These are phyloP conservation scores for Sycophila texana DNA, from an alignment of 2,888 invertebrate species.

Conservation along the genomic window DNA sequence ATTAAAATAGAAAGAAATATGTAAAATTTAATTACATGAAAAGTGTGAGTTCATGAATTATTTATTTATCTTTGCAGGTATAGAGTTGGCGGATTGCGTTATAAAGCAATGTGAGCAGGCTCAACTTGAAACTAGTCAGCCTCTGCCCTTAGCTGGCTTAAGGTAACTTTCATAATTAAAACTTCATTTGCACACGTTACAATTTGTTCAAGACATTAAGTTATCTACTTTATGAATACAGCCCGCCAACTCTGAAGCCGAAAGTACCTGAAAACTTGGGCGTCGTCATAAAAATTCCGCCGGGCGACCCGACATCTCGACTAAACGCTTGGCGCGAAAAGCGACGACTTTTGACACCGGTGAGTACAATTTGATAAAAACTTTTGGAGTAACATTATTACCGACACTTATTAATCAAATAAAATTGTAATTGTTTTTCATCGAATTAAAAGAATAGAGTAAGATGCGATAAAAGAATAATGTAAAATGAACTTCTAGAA, in stretches of 20 bases:
- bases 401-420: no score
- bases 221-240: slow-evolving; percentile 59
- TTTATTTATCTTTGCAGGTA: slow-evolving; percentile 64
- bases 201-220: neutral
- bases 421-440: no score
- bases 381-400: no score
- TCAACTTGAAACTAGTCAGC: slow-evolving; percentile 62
- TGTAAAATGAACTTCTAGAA: no score
- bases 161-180: slow-evolving; percentile 57
- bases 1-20: no score
- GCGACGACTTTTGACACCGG: slow-evolving; percentile 48
- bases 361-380: slow-evolving; percentile 15
- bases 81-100: slow-evolving; percentile 65
- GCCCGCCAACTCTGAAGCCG: slow-evolving; percentile 57
- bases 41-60: neutral
- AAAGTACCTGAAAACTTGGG: slow-evolving; percentile 50
- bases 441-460: no score
- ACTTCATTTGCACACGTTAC: neutral
- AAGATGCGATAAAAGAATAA: no score
- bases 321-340: slow-evolving; percentile 69
- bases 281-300: slow-evolving; percentile 64
- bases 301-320: slow-evolving; percentile 69
- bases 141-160: slow-evolving; percentile 52
- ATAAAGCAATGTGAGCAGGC: slow-evolving; percentile 64
- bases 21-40: no score